Conservation (phyloP, 2,888 invertebrate species). For the Buathra laborator region DNA sequence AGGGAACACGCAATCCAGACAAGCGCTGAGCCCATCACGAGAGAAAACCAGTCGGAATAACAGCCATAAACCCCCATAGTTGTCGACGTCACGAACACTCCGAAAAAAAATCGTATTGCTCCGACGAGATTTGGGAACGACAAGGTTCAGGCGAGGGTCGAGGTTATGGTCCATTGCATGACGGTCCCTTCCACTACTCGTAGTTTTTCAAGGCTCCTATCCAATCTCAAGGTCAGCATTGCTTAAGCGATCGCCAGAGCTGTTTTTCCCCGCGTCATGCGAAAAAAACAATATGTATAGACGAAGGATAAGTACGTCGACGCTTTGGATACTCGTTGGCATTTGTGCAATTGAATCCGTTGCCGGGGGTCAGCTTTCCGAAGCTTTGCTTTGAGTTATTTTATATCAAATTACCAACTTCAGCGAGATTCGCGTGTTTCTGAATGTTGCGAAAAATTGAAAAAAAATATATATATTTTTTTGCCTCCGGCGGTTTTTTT, state of each 20-base stretch:
- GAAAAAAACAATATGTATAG: not conserved
- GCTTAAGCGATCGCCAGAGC: not conserved
- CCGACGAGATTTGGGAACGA: slow-evolving; percentile 35
- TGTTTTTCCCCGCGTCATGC: slow-evolving; percentile 15
- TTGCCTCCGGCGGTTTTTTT: no score
- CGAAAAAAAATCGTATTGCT: slow-evolving; percentile 63
- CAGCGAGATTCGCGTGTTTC: no score
- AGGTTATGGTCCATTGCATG: slow-evolving; percentile 70
- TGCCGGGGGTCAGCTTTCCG: no score
- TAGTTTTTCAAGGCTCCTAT: slow-evolving; percentile 65
- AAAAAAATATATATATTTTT: no score
- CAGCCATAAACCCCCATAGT: slow-evolving; percentile 4
- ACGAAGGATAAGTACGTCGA: no score
- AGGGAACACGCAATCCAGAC: not conserved
- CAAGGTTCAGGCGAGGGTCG: slow-evolving; percentile 57
- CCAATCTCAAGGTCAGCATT: slow-evolving; percentile 66
- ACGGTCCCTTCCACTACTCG: slow-evolving; percentile 51
- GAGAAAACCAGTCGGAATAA: no score
- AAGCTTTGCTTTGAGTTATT: no score
- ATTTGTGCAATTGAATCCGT: no score
- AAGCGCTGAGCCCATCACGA: not conserved
- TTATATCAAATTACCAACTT: no score
- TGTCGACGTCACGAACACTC: slow-evolving; percentile 24
- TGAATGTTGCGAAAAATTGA: no score
- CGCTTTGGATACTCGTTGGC: no score